Percentiles rank a stretch among this genome's conserved stretches.
Evolutionary conservation across 53 echinoderm and acorn worm species (phyloP).

Genomic region (Henricia sp.): DNA sequence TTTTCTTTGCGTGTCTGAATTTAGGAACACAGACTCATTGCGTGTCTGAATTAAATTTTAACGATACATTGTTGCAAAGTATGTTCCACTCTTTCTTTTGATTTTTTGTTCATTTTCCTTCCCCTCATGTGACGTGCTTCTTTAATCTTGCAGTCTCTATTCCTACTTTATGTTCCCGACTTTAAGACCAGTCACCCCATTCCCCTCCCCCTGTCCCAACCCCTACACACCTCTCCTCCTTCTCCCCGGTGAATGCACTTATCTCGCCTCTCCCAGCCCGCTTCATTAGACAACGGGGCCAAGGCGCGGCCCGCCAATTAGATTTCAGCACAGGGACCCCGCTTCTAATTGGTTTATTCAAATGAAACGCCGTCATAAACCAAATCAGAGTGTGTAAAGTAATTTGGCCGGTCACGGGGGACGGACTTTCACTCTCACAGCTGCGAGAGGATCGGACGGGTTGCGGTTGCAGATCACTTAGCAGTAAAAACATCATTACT

Average conservation of each 20-base stretch:
- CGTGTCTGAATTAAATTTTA: too few species aligned
- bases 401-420: slow-evolving; percentile 53
- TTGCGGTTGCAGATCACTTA: slow-evolving; percentile 32
- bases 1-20: too few species aligned
- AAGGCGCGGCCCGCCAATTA: slow-evolving; percentile 56
- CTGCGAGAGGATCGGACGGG: slow-evolving; percentile 24
- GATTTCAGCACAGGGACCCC: slow-evolving; percentile 65
- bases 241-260: slow-evolving; percentile 60
- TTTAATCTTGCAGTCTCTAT: too few species aligned
- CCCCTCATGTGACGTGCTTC: too few species aligned
- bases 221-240: too few species aligned
- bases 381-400: slow-evolving; percentile 66
- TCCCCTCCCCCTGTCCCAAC: too few species aligned
- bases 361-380: slow-evolving; percentile 65
- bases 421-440: slow-evolving; percentile 36
- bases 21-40: too few species aligned
- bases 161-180: too few species aligned
- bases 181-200: too few species aligned
- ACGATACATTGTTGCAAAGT: too few species aligned
- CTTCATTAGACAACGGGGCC: slow-evolving; percentile 63
- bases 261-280: slow-evolving; percentile 11
- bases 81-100: too few species aligned
- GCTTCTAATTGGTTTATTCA: slow-evolving; percentile 63
- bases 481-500: slow-evolving; percentile 57
- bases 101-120: too few species aligned